Evolutionary conservation across 2,113 vertebrate species (phyloP).

Genomic region (Cyprinodon tularosa): DNA sequence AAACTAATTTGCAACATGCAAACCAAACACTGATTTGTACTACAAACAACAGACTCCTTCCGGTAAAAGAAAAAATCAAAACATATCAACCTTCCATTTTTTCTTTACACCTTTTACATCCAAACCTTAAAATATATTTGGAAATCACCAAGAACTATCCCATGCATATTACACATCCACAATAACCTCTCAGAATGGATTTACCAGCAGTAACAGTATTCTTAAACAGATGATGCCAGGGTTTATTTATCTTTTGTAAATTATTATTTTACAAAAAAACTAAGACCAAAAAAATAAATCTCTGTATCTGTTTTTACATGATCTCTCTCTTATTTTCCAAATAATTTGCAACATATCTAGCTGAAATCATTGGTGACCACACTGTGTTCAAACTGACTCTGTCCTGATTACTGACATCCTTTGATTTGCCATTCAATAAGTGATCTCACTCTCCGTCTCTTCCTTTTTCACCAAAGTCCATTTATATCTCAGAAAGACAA

Average conservation of each 20-base stretch:
- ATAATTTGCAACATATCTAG: not conserved
- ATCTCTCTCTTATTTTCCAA: not conserved
- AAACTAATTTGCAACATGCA: slow-evolving; percentile 28
- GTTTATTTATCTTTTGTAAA: not conserved
- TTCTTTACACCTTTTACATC: slow-evolving; percentile 28
- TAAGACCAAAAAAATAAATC: not conserved
- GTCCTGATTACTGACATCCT: slow-evolving; percentile 16
- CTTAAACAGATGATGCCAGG: not conserved
- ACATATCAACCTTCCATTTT: slow-evolving; percentile 25
- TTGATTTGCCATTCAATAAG: slow-evolving; percentile 21
- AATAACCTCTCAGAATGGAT: not conserved
- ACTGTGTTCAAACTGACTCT: slow-evolving; percentile 16
- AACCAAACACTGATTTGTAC: slow-evolving; percentile 60
- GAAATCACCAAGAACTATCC: not conserved
- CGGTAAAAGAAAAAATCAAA: slow-evolving; percentile 7
- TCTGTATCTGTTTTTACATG: not conserved
- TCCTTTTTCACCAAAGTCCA: not conserved
- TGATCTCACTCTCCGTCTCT: not conserved
- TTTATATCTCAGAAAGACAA: slow-evolving; percentile 7
- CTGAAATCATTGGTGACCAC: slow-evolving; percentile 2
- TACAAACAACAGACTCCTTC: slow-evolving; percentile 38
- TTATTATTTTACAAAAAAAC: not conserved
- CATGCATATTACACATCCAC: not conserved
- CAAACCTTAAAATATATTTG: slow-evolving; percentile 11
- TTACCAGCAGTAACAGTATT: slow-evolving; percentile 1